Conservation (phyloP, 2,888 invertebrate species). For the Meiosimyza platycephala region DNA sequence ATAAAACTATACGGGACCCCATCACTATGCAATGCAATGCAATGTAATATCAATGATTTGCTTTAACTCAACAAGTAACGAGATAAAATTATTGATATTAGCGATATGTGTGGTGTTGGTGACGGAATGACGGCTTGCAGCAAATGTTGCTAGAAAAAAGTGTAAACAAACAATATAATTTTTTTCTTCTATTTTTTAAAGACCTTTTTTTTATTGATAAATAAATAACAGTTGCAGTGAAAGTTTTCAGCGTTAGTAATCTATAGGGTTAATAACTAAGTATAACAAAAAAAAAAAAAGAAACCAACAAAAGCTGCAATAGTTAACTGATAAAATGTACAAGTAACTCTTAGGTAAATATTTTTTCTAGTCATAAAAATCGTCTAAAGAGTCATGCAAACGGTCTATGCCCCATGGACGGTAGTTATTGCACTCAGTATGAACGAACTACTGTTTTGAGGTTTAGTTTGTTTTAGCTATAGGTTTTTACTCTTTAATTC, state of each 20-base stretch:
- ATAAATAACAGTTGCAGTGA: background rate
- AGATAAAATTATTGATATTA: too few relatives aligned
- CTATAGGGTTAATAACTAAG: background rate
- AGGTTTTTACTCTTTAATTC: background rate
- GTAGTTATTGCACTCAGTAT: background rate
- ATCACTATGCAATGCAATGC: too few relatives aligned
- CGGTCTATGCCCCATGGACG: background rate
- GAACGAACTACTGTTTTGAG: background rate
- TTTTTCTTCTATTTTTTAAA: too few relatives aligned
- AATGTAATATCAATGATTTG: too few relatives aligned
- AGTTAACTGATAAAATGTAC: background rate
- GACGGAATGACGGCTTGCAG: too few relatives aligned
- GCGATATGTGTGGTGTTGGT: too few relatives aligned
- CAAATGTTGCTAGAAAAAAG: too few relatives aligned
- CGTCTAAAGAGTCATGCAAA: too few relatives aligned
- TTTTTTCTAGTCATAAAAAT: background rate
- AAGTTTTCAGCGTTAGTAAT: background rate
- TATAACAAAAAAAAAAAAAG: conserved; percentile 2
- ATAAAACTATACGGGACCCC: too few relatives aligned
- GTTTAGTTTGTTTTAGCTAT: background rate
- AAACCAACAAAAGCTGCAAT: conserved; percentile 2
- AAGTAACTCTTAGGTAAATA: background rate
- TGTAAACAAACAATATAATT: too few relatives aligned
- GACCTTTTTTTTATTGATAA: background rate
- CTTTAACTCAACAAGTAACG: too few relatives aligned